Evolutionary conservation across 2,888 invertebrate species (phyloP), one percentile per base, ranked within the genome.

Genomic region (Diarsia brunnea): DNA sequence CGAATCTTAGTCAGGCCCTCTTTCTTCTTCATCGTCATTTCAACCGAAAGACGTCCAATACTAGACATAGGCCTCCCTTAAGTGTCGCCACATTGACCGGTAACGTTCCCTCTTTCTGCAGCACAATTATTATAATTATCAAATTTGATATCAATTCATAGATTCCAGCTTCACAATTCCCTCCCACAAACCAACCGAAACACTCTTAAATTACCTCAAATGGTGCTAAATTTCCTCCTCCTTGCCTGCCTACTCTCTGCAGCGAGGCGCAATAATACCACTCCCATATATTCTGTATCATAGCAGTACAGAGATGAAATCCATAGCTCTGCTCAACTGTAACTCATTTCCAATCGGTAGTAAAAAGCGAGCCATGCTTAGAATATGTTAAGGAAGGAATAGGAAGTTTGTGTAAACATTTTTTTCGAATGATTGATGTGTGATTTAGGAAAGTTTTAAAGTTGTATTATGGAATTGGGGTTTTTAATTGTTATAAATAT

Each of bases 341-440:
- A 88, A 88, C 87, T 88, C 87, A 88, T 88, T 87, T 87, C 86
- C 84, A 82, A 88, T 87, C 86, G 87, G 86, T 88, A 87, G 88
- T 88, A 88, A 88, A 88, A 88, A 87, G 82, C 82, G 87, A 88
- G 73, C 75, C 66, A 73, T 60, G 14, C 75, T 71, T 70, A 19
- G 88, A 87, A 1, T 69, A 75, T 67, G 8, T 16, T 14, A 27
- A 11, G 0, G 0, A 0, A n/a, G 82, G 86, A 86, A 58, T 19
- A 0, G 75, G 0, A 69, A 31, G 4, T 31, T 77, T 51, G 8
- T 31, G 49, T 80, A 64, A 55, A 73, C 19, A 73, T 64, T 73
- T 14, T 1, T 12, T 19, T 53, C 11, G 7, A 16, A 16, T 45
- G 10, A 45, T 63, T 1, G 27, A 69, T 47, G 8, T n/a, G 12